A percentile compares a stretch with the other conserved stretches of the same genome.
These are phyloP conservation scores for Iphiclides podalirius DNA, from an alignment of 2,888 invertebrate genomes.

Conservation along the genomic window DNA sequence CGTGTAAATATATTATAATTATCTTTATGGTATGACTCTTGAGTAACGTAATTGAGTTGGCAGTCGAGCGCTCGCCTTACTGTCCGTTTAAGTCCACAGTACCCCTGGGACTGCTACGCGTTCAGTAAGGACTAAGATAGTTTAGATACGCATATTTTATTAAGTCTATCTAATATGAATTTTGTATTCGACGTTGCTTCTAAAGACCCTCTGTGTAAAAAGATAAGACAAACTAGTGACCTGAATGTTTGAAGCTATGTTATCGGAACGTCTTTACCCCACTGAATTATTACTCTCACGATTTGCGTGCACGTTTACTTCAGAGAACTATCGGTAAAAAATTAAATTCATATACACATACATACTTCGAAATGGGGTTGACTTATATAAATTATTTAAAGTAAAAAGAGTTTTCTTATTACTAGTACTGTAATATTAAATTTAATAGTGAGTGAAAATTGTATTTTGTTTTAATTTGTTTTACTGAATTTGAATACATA, in stretches of 20 bases:
- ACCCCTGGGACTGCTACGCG: constrained; percentile 33
- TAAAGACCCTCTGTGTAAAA: constrained; percentile 78
- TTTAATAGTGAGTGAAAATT: constrained; percentile 80
- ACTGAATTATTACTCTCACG: constrained; percentile 76
- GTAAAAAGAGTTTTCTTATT: constrained; percentile 70
- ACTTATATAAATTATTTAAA: constrained; percentile 77
- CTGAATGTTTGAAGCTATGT: constrained; percentile 76
- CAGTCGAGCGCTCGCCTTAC: constrained; percentile 30
- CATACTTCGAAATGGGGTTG: constrained; percentile 72
- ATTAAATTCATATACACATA: constrained; percentile 30
- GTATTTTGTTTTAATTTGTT: constrained; percentile 78
- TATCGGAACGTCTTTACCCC: constrained; percentile 68
- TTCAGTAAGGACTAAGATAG: constrained; percentile 59
- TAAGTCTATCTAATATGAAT: constrained; percentile 78
- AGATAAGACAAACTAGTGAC: constrained; percentile 79
- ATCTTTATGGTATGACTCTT: constrained; percentile 71
- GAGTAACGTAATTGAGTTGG: constrained; percentile 46
- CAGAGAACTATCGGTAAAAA: constrained; percentile 63
- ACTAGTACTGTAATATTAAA: constrained; percentile 78
- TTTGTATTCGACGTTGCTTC: constrained; percentile 79
- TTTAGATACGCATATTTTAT: constrained; percentile 79
- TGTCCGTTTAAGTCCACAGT: constrained; percentile 26
- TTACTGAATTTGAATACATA: constrained; percentile 79
- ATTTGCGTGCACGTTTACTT: constrained; percentile 72
- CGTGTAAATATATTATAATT: constrained; percentile 78